Conservation (phyloP, 2,888 invertebrate species). For the Melipona bicolor region DNA sequence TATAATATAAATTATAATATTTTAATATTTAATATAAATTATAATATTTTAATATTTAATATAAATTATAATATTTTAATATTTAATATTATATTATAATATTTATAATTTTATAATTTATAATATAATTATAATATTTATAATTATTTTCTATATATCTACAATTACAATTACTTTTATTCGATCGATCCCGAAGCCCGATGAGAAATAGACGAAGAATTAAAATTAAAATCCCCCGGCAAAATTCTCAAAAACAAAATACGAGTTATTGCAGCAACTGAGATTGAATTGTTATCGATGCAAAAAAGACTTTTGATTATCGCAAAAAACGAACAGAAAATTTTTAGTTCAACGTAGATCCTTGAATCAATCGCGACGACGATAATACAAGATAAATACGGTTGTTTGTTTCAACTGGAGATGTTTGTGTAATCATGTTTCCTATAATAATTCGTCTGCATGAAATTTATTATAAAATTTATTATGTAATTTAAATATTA, state of each 20-base stretch:
- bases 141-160: too few species aligned
- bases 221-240: background rate
- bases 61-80: too few species aligned
- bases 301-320: background rate
- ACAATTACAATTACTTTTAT: too few species aligned
- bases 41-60: too few species aligned
- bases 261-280: background rate
- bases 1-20: too few species aligned
- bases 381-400: background rate
- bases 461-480: background rate
- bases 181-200: background rate
- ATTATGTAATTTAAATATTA: too few species aligned
- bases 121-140: too few species aligned
- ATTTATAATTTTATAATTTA: too few species aligned
- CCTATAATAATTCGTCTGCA: background rate
- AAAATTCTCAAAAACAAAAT: too few species aligned
- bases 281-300: background rate
- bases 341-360: background rate
- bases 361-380: background rate
- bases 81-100: too few species aligned
- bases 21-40: too few species aligned
- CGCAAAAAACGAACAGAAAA: background rate
- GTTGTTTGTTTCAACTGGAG: background rate
- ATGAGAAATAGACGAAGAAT: background rate
- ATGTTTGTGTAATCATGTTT: background rate